Evolutionary conservation across 2,888 invertebrate species (phyloP).

Genomic region (Halictus ligatus): DNA sequence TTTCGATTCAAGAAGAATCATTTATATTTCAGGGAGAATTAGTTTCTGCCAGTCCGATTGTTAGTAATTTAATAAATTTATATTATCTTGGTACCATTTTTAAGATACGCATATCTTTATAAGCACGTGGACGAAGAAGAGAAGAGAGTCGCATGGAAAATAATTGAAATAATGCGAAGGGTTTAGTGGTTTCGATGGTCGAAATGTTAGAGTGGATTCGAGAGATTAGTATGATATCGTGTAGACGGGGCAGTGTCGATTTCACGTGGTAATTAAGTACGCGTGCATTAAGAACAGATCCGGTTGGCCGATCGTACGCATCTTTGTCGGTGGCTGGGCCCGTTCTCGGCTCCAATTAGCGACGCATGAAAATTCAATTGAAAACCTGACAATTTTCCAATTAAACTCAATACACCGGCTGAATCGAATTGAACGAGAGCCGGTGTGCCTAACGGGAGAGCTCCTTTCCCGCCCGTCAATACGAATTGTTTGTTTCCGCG

Average conservation of each 20-base stretch:
- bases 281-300: neutral
- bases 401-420: constrained; percentile 51
- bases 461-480: constrained; percentile 41
- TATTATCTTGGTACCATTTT: neutral
- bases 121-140: too few relatives aligned
- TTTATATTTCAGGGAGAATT: too few relatives aligned
- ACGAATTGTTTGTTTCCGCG: constrained; percentile 47
- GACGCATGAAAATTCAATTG: constrained; percentile 55
- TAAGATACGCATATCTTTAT: too few relatives aligned
- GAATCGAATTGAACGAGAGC: constrained; percentile 56
- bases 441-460: constrained; percentile 26
- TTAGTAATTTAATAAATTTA: neutral
- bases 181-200: neutral
- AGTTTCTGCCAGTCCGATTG: neutral
- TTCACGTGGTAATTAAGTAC: constrained; percentile 1
- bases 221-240: neutral
- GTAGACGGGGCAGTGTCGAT: neutral
- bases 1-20: too few relatives aligned
- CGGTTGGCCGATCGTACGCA: neutral
- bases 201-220: neutral
- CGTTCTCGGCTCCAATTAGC: constrained; percentile 31
- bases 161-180: neutral
- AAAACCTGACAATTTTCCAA: constrained; percentile 60
- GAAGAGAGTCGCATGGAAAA: too few relatives aligned
- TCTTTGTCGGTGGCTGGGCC: neutral